A percentile compares a stretch with the other conserved stretches of the same genome.
Conservation (phyloP, 2,113 vertebrate genomes). For the Entomyzon cyanotis region DNA sequence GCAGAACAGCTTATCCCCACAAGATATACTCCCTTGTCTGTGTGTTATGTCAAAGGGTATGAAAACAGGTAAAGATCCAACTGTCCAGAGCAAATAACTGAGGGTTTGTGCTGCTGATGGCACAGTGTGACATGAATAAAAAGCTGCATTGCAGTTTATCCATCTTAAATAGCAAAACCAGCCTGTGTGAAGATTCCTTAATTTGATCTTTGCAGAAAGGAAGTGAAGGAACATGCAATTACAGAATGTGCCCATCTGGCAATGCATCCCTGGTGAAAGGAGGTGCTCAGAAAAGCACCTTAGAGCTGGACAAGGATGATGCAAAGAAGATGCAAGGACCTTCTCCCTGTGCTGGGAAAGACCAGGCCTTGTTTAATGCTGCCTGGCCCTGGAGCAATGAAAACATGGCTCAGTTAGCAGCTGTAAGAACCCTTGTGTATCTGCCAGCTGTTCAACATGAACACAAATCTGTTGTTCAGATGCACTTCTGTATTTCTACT, state of each 20-base stretch:
- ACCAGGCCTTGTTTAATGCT: background rate
- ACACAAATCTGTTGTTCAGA: background rate
- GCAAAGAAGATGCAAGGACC: background rate
- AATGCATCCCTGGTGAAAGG: background rate
- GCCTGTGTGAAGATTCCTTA: background rate
- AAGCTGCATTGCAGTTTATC: background rate
- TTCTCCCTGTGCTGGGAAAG: background rate
- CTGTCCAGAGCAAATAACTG: background rate
- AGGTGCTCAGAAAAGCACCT: background rate
- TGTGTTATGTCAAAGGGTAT: background rate
- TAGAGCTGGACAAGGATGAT: background rate
- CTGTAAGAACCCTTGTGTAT: background rate
- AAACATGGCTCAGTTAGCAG: background rate
- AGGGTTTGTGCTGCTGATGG: background rate
- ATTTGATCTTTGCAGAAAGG: background rate
- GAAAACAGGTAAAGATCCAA: background rate
- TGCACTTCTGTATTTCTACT: background rate
- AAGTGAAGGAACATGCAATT: accelerated
- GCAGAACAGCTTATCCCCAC: background rate
- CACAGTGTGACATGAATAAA: too few relatives aligned
- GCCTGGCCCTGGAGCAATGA: background rate
- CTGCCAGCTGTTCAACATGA: background rate
- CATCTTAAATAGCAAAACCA: background rate
- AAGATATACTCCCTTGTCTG: background rate
- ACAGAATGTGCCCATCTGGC: background rate